Conservation (phyloP, 1,140 invertebrate species). For the Anoplophora glabripennis region DNA sequence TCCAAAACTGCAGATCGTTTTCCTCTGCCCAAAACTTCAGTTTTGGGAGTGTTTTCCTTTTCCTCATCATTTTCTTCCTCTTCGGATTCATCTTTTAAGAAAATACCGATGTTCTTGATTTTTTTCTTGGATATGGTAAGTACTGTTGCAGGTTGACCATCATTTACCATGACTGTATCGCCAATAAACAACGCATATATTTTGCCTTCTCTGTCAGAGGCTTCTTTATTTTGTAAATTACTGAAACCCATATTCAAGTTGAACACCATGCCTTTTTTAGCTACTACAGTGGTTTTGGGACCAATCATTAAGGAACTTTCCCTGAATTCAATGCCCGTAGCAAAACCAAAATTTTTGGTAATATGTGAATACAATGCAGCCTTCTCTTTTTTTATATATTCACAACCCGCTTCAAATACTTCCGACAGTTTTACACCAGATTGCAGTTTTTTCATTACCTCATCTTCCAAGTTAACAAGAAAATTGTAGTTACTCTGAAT, state of each 20-base stretch:
- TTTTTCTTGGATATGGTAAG: constrained; percentile 94
- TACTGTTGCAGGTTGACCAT: constrained; percentile 77
- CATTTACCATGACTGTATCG: constrained; percentile 93
- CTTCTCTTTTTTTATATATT: constrained; percentile 83
- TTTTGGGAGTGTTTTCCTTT: constrained; percentile 63
- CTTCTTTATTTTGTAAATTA: constrained; percentile 80
- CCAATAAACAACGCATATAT: constrained; percentile 93
- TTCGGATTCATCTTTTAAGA: constrained; percentile 91
- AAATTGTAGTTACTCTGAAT: constrained; percentile 91
- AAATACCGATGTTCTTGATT: constrained; percentile 95
- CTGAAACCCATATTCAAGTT: constrained; percentile 93
- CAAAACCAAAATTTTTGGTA: constrained; percentile 79
- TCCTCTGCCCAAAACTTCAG: constrained; percentile 72
- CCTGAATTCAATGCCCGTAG: constrained; percentile 97
- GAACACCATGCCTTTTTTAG: constrained; percentile 95
- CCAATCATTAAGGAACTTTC: constrained; percentile 91
- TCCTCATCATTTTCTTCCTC: constrained; percentile 74
- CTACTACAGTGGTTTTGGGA: constrained; percentile 78
- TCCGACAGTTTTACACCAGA: constrained; percentile 83
- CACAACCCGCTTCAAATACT: constrained; percentile 78
- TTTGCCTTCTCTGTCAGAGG: constrained; percentile 83
- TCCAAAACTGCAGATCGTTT: constrained; percentile 93
- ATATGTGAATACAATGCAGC: constrained; percentile 85
- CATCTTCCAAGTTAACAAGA: constrained; percentile 86
- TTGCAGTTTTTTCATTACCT: constrained; percentile 80